Percentiles rank a stretch among this genome's conserved stretches.
Conservation (phyloP, 2,797 vertebrate species). For the Nasua narica region DNA sequence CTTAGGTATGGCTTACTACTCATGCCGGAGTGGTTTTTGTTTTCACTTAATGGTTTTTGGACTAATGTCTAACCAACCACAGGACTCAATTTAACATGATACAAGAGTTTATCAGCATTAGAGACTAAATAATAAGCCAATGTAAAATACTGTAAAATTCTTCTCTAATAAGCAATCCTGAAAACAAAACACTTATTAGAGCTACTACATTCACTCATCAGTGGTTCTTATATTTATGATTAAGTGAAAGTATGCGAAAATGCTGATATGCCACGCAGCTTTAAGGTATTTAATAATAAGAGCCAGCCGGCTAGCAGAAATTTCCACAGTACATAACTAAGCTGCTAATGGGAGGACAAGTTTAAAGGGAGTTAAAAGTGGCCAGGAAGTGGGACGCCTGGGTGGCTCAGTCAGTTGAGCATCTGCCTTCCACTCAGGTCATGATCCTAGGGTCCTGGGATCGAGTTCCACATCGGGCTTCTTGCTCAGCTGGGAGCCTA, state of each 20-base stretch:
- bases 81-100: neutral
- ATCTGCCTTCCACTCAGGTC: neutral
- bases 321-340: neutral
- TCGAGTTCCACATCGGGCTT: rapidly evolving
- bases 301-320: neutral
- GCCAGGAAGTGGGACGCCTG: neutral
- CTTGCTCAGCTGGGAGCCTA: neutral
- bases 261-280: neutral
- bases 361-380: neutral
- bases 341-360: neutral
- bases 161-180: neutral
- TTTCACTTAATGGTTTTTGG: neutral
- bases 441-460: neutral
- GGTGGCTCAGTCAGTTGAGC: neutral
- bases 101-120: neutral
- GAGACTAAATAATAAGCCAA: neutral
- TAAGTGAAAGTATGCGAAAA: neutral
- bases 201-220: neutral
- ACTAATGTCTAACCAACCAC: neutral
- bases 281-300: neutral
- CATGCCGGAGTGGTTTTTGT: neutral
- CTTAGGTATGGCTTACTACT: neutral
- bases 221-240: neutral
- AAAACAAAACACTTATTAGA: neutral
- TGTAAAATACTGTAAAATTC: neutral